Evolutionary conservation across 2,113 vertebrate species (phyloP).

Genomic region (Elanus axillaris): DNA sequence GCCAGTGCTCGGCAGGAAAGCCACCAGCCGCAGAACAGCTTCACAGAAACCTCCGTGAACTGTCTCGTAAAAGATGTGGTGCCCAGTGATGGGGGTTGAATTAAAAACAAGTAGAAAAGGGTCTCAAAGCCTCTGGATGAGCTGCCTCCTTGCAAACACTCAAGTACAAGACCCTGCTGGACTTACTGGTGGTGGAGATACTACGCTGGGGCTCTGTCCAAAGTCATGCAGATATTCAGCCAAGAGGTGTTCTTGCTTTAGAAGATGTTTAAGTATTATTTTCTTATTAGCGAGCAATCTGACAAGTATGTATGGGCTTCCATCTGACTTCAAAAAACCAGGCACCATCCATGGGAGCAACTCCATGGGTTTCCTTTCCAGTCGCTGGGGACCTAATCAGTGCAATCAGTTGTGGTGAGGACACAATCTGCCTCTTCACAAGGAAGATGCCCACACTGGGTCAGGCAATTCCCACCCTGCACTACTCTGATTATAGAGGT

Average conservation of each 20-base stretch:
- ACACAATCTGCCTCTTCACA: neutral
- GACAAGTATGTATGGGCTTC: neutral
- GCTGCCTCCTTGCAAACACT: neutral
- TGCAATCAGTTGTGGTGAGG: accelerated
- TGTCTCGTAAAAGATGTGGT: neutral
- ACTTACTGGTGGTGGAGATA: neutral
- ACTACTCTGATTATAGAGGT: neutral
- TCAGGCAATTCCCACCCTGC: neutral
- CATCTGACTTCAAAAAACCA: neutral
- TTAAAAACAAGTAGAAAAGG: neutral
- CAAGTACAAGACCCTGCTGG: neutral
- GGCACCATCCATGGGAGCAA: neutral
- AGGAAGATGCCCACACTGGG: neutral
- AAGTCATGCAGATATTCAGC: neutral
- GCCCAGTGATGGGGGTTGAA: neutral
- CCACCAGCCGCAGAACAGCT: neutral
- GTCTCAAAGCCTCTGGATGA: neutral
- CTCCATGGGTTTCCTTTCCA: neutral
- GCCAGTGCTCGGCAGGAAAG: neutral
- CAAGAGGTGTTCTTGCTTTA: neutral
- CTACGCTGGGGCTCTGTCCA: no score
- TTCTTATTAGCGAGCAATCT: neutral
- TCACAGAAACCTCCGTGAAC: neutral
- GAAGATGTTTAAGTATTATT: neutral
- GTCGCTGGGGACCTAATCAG: neutral